Evolutionary conservation across 2,113 vertebrate species (phyloP), one percentile per base, ranked within the genome.

Genomic region (Bubo blakistoni): DNA sequence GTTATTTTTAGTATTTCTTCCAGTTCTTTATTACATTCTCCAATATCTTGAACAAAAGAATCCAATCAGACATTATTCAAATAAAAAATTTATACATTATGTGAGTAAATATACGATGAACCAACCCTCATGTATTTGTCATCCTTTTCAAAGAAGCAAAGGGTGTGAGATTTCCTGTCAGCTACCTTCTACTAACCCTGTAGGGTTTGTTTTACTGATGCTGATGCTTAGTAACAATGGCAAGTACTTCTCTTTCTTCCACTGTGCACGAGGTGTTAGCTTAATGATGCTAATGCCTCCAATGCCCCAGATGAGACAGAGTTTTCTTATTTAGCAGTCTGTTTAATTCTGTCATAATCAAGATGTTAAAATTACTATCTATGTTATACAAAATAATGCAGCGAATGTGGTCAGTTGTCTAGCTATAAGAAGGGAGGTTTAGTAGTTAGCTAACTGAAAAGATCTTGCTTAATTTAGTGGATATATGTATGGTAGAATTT

Each of bases 401-500:
- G 19, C 1, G 2, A 27, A 36, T 42, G 29, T 42, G 26, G 25
- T 69, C 19, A 78, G 18, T 5, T 57, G 49, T 46, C 13, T 73
- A 77, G 71, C 13, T 47, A 29, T n/a, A 67, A 44, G 17, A 52
- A 26, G 12, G 2, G 5, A 6, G 7, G 2, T 1, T 54, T 18
- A 81, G 6, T 18, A 40, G 14, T 51, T 49, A 55, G 6, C 20
- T 25, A 77, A 55, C 13, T 52, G 70, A 92, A 74, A 87, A 81
- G 29, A 16, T 17, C 2, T 70, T 0, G 0, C 42, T 71, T 19
- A 38, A 2, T 79, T 58, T 71, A 40, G 24, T 40, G 38, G 15
- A 22, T 32, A 52, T 24, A 63, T 0, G 2, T 0, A 2, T 11
- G 3, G 24, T 6, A 84, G 21, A 55, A 57, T 65, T 90, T 58